phyloP scores from a whole-genome alignment of 2,888 invertebrate species.

The Ctena decussata region DNA sequence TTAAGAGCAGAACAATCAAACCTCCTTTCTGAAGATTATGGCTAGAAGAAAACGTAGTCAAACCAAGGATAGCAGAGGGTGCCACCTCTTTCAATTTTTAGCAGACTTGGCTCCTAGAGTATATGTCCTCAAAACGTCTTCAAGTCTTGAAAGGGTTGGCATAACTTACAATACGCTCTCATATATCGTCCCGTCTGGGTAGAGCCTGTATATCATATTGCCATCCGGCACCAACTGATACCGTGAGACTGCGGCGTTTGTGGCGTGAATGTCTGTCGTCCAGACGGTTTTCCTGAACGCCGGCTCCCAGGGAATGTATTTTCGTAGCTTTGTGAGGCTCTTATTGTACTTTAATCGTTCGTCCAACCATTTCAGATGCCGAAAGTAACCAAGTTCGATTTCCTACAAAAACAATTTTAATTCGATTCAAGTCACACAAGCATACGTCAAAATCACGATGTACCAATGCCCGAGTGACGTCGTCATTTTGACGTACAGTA shows the following conservation, averaged over 20 bases:
- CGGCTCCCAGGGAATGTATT: background rate
- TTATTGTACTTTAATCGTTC: background rate
- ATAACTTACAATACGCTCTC: background rate
- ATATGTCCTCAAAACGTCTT: no score
- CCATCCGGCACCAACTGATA: background rate
- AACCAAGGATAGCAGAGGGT: no score
- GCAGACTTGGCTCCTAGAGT: no score
- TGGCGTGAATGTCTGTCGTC: background rate
- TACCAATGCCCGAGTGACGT: no score
- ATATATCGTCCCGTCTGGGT: background rate
- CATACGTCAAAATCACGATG: no score
- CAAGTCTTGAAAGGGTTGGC: no score
- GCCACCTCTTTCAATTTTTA: no score
- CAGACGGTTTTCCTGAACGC: background rate
- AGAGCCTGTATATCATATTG: background rate
- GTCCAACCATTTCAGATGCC: background rate
- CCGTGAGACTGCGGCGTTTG: background rate
- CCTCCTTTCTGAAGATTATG: no score
- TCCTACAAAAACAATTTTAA: background rate
- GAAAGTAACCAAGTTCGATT: constrained; percentile 1
- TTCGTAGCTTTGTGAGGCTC: background rate
- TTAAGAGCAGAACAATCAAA: no score
- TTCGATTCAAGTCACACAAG: no score
- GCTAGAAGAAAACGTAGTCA: no score
- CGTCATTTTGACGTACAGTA: no score